These are phyloP conservation scores for Platyscelio sp. DNA, from an alignment of 2,888 invertebrate species.

Conservation along the genomic window DNA sequence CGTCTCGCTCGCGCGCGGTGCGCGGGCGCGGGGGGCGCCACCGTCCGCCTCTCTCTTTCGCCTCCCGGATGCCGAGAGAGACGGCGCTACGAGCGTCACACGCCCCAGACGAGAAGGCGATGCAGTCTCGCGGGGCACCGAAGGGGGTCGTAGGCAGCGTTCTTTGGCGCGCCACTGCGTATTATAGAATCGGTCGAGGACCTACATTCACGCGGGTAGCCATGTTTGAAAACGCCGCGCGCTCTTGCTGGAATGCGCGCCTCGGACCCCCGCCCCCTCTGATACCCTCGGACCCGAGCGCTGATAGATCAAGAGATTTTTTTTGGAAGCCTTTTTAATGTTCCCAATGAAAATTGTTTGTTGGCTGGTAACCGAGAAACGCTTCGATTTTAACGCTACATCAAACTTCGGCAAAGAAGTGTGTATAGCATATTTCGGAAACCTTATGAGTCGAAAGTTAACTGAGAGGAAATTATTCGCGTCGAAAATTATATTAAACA, in stretches of 20 bases:
- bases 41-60: conserved; percentile 56
- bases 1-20: conserved; percentile 52
- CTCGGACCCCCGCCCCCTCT: conserved; percentile 66
- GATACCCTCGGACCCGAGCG: conserved; percentile 65
- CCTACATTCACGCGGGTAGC: conserved; percentile 84
- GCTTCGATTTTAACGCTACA: no score
- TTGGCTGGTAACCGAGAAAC: no score
- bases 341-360: conserved; percentile 41
- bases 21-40: conserved; percentile 47
- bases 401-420: no score
- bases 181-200: conserved; percentile 84
- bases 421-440: no score
- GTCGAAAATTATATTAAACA: no score
- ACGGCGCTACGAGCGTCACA: conserved; percentile 59
- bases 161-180: conserved; percentile 71
- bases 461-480: no score
- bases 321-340: conserved; percentile 39
- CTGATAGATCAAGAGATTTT: conserved; percentile 44
- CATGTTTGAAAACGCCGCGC: conserved; percentile 83
- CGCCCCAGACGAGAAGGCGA: conserved; percentile 57
- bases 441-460: no score
- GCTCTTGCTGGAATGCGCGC: conserved; percentile 82
- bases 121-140: conserved; percentile 70
- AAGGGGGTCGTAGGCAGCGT: conserved; percentile 69
- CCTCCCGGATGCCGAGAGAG: conserved; percentile 53